Conservation (phyloP, 2,113 vertebrate species). For the Dicaeum eximium region DNA sequence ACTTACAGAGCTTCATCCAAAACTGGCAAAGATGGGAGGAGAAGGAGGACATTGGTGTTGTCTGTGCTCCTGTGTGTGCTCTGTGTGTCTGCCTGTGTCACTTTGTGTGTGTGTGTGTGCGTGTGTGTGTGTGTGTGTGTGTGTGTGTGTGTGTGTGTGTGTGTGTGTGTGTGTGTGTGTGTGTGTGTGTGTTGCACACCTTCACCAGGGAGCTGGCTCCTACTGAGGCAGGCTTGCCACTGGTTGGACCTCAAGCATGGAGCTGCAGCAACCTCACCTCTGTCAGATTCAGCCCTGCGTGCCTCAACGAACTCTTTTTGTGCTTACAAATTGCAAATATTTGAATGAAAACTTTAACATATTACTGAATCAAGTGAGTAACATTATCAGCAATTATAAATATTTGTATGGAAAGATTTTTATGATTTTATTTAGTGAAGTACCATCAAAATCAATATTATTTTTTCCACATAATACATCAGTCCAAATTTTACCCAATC, state of each 20-base stretch:
- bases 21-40: neutral
- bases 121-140: too few species aligned
- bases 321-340: neutral
- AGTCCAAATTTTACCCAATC: neutral
- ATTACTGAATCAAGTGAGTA: neutral
- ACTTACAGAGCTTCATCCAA: neutral
- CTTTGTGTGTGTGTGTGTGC: too few species aligned
- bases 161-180: too few species aligned
- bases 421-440: neutral
- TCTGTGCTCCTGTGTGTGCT: neutral
- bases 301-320: neutral
- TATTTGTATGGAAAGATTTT: neutral
- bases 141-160: too few species aligned
- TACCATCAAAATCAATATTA: neutral
- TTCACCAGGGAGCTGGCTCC: fast-evolving
- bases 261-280: neutral
- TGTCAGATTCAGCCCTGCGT: neutral
- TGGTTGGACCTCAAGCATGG: fast-evolving
- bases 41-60: neutral
- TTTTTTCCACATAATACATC: neutral
- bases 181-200: fast-evolving
- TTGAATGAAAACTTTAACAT: neutral
- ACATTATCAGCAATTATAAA: neutral
- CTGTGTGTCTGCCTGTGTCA: neutral
- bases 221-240: neutral